Conservation (phyloP, 2,113 vertebrate genomes). For the Uria lomvia region DNA sequence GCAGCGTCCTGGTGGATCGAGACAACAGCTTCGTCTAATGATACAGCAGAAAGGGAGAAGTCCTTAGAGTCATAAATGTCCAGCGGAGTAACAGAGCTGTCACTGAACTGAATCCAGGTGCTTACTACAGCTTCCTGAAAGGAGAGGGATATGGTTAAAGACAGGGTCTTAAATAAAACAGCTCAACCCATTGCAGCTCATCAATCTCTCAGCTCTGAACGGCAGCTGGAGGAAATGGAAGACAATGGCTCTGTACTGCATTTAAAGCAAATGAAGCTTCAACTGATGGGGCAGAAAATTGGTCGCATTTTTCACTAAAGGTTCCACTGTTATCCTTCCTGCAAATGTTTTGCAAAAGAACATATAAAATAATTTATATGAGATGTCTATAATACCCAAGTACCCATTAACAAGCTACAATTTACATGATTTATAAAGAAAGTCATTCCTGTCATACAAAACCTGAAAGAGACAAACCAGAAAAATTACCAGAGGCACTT, state of each 20-base stretch:
- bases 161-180: not conserved
- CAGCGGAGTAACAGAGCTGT: constrained; percentile 87
- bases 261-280: not conserved
- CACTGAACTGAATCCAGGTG: constrained; percentile 95
- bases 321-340: not conserved
- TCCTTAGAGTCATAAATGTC: constrained; percentile 88
- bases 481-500: constrained; percentile 7
- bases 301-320: not conserved
- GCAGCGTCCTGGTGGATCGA: constrained; percentile 73
- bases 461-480: not conserved
- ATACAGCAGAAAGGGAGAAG: constrained; percentile 85
- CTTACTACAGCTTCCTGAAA: constrained; percentile 91
- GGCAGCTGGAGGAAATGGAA: not conserved
- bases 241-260: not conserved
- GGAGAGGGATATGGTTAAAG: constrained; percentile 39
- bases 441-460: not conserved
- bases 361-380: not conserved
- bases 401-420: not conserved
- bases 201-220: not conserved
- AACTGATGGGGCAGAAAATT: not conserved
- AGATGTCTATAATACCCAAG: not conserved
- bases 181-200: not conserved
- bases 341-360: not conserved
- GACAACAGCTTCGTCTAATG: constrained; percentile 84
- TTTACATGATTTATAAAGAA: not conserved